Percentiles rank a stretch among this genome's conserved stretches.
These are phyloP conservation scores for Opisthocomus hoazin DNA, from an alignment of 2,113 vertebrate species.

Conservation along the genomic window DNA sequence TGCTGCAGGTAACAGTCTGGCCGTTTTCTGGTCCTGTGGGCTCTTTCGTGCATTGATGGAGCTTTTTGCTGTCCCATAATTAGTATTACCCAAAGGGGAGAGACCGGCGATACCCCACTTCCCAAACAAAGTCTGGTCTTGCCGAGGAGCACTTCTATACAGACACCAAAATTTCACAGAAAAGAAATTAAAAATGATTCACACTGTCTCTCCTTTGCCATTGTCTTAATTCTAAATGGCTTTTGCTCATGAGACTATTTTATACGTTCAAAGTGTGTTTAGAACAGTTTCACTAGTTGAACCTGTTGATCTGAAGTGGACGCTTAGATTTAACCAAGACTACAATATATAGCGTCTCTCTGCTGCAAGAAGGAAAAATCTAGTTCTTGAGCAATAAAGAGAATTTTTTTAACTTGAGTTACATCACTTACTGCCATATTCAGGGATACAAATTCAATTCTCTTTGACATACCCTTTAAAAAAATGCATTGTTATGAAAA, in stretches of 20 bases:
- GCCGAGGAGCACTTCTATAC: neutral
- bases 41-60: neutral
- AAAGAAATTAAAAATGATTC: neutral
- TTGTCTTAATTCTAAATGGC: neutral
- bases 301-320: neutral
- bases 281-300: neutral
- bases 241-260: neutral
- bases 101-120: accelerated
- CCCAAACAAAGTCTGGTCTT: neutral
- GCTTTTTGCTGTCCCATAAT: neutral
- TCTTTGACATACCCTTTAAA: neutral
- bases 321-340: neutral
- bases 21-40: neutral
- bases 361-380: neutral
- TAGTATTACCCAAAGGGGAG: neutral
- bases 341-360: neutral
- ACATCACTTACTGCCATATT: neutral
- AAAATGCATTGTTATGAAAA: neutral
- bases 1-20: neutral
- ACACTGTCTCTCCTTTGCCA: accelerated
- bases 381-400: neutral
- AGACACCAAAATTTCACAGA: neutral
- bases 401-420: slow-evolving; percentile 3
- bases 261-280: neutral
- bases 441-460: neutral